A percentile compares a stretch with the other conserved stretches of the same genome.
phyloP scores from a whole-genome alignment of 2,888 invertebrate species.

The Ophraella communa region DNA sequence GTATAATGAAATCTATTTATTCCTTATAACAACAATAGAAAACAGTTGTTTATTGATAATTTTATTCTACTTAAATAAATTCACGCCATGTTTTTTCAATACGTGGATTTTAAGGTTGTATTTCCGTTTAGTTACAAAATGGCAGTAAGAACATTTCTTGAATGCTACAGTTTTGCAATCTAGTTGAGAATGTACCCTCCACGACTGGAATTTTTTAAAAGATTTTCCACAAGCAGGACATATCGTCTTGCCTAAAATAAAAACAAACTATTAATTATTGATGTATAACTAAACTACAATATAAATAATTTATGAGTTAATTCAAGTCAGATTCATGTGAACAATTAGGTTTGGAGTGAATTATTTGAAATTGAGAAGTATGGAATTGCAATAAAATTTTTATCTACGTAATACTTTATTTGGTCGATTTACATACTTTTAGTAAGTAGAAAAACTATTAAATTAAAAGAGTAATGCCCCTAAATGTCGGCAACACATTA shows the following conservation, averaged over 20 bases:
- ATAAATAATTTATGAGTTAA: too few relatives aligned
- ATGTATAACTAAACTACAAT: too few relatives aligned
- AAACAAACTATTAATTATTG: background rate
- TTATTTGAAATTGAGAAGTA: too few relatives aligned
- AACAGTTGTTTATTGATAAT: background rate
- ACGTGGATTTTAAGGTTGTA: conserved; percentile 28
- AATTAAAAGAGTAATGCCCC: too few relatives aligned
- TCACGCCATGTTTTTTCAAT: background rate
- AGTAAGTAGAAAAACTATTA: too few relatives aligned
- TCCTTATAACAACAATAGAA: background rate
- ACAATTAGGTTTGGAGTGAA: too few relatives aligned
- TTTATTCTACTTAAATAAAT: background rate
- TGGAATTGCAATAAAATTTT: too few relatives aligned
- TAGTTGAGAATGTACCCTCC: background rate
- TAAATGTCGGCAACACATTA: too few relatives aligned
- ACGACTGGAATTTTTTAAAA: conserved; percentile 4
- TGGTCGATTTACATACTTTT: too few relatives aligned
- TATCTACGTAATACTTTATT: too few relatives aligned
- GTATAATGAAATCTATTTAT: background rate
- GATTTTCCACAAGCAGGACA: background rate
- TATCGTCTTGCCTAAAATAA: background rate
- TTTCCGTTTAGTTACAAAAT: conserved; percentile 28
- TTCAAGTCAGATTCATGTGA: too few relatives aligned
- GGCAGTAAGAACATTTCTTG: conserved; percentile 32
- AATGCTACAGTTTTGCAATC: conserved; percentile 1